Conservation (phyloP, 1,140 invertebrate genomes). For the Magallana angulata region DNA sequence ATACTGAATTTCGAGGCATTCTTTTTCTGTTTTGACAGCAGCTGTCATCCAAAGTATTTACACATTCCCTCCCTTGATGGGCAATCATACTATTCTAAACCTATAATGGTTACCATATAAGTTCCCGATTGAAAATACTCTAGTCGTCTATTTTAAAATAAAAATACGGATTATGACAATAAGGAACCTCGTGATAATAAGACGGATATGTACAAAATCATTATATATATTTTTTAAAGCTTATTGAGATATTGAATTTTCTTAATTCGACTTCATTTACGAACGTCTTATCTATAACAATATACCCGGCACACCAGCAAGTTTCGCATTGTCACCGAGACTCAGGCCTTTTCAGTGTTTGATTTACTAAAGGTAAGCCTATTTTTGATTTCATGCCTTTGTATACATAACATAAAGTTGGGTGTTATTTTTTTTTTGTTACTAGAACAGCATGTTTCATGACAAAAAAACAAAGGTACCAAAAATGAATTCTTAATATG, state of each 20-base stretch:
- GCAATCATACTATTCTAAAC: not conserved
- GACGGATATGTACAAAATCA: too few species aligned
- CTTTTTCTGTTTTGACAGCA: not conserved
- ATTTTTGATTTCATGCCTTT: too few species aligned
- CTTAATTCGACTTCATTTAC: not conserved
- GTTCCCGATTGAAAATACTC: not conserved
- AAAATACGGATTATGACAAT: not conserved
- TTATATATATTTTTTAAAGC: not conserved
- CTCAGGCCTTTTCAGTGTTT: not conserved
- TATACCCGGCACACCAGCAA: not conserved
- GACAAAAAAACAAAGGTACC: too few species aligned
- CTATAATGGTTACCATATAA: not conserved
- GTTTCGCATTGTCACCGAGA: constrained; percentile 34
- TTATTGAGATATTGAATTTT: not conserved
- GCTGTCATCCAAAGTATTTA: not conserved
- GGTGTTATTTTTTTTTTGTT: too few species aligned
- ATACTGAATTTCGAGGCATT: not conserved
- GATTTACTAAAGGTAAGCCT: not conserved
- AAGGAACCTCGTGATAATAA: too few species aligned
- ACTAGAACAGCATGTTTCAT: too few species aligned
- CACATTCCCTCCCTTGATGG: not conserved
- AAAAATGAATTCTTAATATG: too few species aligned
- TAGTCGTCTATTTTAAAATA: not conserved
- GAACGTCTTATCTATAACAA: not conserved
- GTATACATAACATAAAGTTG: too few species aligned